phyloP scores from a whole-genome alignment of 2,113 vertebrate genomes.

The Emydocephalus ijimae region DNA sequence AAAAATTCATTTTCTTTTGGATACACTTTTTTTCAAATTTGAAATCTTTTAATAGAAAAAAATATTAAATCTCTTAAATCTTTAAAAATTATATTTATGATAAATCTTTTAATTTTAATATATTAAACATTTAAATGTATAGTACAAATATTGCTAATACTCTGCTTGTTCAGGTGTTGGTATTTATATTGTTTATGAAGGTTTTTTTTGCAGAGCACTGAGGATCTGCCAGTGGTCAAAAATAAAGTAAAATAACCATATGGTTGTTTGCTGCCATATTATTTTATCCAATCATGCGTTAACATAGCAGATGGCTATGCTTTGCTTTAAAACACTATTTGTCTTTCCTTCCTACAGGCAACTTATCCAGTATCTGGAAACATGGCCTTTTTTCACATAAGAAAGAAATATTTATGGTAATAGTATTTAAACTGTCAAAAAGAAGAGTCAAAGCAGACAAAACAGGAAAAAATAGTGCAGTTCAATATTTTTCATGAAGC shows the following conservation, averaged over 20 bases:
- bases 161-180: constrained; percentile 39
- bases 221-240: constrained; percentile 22
- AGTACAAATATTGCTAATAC: constrained; percentile 33
- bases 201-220: not conserved
- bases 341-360: constrained; percentile 26
- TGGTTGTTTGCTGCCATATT: constrained; percentile 37
- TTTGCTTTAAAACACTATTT: constrained; percentile 31
- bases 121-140: not conserved
- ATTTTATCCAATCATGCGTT: constrained; percentile 22
- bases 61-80: not conserved
- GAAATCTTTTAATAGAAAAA: not conserved
- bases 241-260: constrained; percentile 28
- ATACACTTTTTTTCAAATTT: not conserved
- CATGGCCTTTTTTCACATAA: not conserved
- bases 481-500: constrained; percentile 23
- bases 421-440: constrained; percentile 8
- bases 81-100: not conserved
- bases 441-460: not conserved
- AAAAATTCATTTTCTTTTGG: not conserved
- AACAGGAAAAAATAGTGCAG: not conserved
- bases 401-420: not conserved
- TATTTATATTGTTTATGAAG: constrained; percentile 35
- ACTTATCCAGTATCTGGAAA: constrained; percentile 30
- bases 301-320: constrained; percentile 54
- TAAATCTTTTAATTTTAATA: not conserved